Percentiles rank a stretch among this genome's conserved stretches.
Evolutionary conservation across 2,888 invertebrate species (phyloP).

Genomic region (Rotaria macrura): DNA sequence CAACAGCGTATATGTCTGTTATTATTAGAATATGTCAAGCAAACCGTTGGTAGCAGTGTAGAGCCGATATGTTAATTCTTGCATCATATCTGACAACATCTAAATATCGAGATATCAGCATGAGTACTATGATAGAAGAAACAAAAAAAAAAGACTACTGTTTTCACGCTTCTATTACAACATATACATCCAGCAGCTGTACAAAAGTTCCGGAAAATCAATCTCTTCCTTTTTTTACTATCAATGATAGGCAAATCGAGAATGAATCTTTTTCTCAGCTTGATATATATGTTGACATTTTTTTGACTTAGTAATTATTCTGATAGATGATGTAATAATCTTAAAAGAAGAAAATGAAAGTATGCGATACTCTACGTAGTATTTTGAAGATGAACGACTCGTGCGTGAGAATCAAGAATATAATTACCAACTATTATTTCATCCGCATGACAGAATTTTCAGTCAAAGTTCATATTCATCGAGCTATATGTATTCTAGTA

Average conservation of each 20-base stretch:
- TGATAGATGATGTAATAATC: not conserved
- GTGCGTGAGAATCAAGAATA: not conserved
- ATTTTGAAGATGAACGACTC: not conserved
- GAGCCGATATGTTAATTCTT: constrained; percentile 13
- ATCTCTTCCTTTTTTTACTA: not conserved
- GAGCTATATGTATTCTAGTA: not conserved
- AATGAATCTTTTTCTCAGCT: not conserved
- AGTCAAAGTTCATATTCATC: not conserved
- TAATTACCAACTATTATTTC: constrained; percentile 3
- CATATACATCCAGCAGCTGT: not conserved
- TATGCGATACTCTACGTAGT: not conserved
- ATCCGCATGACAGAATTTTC: not conserved
- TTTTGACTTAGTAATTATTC: not conserved
- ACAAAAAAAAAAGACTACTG: not conserved
- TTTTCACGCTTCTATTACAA: constrained; percentile 1
- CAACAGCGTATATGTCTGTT: constrained; percentile 1
- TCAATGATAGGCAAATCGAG: not conserved
- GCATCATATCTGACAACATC: constrained; percentile 12
- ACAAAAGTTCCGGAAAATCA: constrained; percentile 4
- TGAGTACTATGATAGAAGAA: not conserved
- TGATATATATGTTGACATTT: not conserved
- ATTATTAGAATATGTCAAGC: constrained; percentile 19
- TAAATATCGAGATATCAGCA: not conserved
- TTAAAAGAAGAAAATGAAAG: not conserved
- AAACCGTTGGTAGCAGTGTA: not conserved